Conservation (phyloP, 2,797 vertebrate species). For the Anabas testudineus region DNA sequence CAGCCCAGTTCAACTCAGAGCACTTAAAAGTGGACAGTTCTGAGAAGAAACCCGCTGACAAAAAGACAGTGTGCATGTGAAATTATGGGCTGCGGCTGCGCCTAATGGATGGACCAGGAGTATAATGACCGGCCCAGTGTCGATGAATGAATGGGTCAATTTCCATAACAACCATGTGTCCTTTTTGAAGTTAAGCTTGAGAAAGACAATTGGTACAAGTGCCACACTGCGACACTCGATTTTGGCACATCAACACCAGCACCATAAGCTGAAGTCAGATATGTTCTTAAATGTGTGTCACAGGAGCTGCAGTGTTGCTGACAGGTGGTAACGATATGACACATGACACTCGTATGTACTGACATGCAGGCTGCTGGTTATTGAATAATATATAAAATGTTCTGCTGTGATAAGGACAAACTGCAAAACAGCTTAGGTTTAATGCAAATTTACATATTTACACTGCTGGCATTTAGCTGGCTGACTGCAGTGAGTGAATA, state of each 20-base stretch:
- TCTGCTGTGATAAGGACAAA: conserved; percentile 2
- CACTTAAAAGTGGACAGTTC: neutral
- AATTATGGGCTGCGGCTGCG: conserved; percentile 7
- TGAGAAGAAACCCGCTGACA: conserved; percentile 24
- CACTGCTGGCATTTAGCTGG: neutral
- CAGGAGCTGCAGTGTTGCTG: neutral
- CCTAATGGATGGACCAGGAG: conserved; percentile 4
- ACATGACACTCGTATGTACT: conserved; percentile 19
- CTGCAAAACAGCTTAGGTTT: neutral
- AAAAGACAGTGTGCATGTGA: conserved; percentile 1
- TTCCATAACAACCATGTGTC: neutral
- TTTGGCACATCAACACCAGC: neutral
- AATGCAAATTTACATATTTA: conserved; percentile 4
- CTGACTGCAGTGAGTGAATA: neutral
- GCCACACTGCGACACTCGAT: neutral
- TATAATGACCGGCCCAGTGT: neutral
- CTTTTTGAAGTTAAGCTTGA: neutral
- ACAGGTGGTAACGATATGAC: conserved; percentile 17
- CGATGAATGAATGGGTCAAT: neutral
- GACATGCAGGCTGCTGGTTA: conserved; percentile 1
- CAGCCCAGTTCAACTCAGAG: neutral
- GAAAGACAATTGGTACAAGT: conserved; percentile 3
- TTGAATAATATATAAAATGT: neutral
- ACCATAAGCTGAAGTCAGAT: neutral
- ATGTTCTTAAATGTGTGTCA: conserved; percentile 5